Conservation (phyloP, 2,888 invertebrate species). For the Agrotis exclamationis region DNA sequence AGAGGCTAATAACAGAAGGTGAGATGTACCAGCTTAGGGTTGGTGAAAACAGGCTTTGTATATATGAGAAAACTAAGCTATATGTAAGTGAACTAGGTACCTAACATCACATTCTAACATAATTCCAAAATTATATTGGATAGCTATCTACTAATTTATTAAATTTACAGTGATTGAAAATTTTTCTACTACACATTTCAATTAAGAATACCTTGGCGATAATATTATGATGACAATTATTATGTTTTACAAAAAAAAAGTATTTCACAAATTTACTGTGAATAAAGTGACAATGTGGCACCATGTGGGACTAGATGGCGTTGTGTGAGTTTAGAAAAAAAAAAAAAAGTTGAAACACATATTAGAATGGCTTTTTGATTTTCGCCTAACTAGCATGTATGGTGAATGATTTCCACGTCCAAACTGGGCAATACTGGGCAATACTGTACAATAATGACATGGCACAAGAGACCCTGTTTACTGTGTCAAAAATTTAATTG, state of each 20-base stretch:
- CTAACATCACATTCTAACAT: conserved; percentile 1
- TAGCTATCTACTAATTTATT: conserved; percentile 8
- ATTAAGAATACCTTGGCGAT: too few species aligned
- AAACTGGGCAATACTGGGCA: conserved; percentile 21
- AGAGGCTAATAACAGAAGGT: too few species aligned
- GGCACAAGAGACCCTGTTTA: background rate
- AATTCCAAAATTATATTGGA: background rate
- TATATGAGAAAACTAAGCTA: conserved; percentile 1
- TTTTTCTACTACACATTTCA: background rate
- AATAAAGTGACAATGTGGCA: too few species aligned
- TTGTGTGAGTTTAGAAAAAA: too few species aligned
- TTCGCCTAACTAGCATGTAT: background rate
- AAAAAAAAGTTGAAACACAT: too few species aligned
- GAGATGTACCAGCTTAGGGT: background rate
- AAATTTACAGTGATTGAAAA: background rate
- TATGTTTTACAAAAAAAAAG: too few species aligned
- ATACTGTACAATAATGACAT: too few species aligned
- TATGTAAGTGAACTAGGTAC: background rate
- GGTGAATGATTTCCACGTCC: conserved; percentile 8
- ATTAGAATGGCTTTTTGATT: background rate
- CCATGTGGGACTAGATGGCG: too few species aligned
- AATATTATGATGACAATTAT: too few species aligned
- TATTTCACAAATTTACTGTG: too few species aligned
- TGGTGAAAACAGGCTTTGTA: background rate
- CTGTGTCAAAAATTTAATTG: background rate